phyloP scores from a whole-genome alignment of 2,888 invertebrate species.

The Nymphalis polychloros region DNA sequence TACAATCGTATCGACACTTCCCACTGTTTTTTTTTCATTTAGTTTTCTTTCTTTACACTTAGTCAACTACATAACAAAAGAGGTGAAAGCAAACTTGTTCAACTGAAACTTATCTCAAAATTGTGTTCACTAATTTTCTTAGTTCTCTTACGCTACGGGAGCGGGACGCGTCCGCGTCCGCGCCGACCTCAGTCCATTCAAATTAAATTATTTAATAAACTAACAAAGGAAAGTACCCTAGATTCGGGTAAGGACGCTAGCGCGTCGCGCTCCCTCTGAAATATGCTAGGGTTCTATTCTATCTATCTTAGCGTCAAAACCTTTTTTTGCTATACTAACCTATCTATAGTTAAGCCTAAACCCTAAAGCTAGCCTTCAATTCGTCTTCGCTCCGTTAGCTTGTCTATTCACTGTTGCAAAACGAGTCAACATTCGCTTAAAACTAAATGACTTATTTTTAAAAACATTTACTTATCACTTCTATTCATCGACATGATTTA shows the following conservation, averaged over 20 bases:
- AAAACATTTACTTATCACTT: conserved; percentile 78
- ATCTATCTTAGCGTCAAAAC: conserved; percentile 79
- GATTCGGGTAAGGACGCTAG: conserved; percentile 57
- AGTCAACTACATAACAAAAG: conserved; percentile 81
- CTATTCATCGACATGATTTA: conserved; percentile 72
- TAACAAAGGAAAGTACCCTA: conserved; percentile 80
- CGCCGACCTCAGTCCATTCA: conserved; percentile 76
- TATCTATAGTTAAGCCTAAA: conserved; percentile 78
- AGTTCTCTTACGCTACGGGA: conserved; percentile 53
- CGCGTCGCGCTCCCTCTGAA: conserved; percentile 52
- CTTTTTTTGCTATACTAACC: conserved; percentile 77
- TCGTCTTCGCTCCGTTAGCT: conserved; percentile 65
- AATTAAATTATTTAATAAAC: conserved; percentile 81
- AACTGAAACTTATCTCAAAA: conserved; percentile 76
- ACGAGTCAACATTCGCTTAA: conserved; percentile 72
- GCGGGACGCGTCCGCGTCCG: conserved; percentile 53
- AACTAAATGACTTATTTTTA: conserved; percentile 71
- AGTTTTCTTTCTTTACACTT: conserved; percentile 79
- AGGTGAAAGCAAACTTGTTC: conserved; percentile 79
- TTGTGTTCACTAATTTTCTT: conserved; percentile 74
- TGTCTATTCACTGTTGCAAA: conserved; percentile 63
- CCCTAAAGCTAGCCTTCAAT: conserved; percentile 69
- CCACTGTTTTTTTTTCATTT: conserved; percentile 71
- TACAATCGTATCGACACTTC: conserved; percentile 76
- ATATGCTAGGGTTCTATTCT: conserved; percentile 75